phyloP scores from a whole-genome alignment of 2,888 invertebrate species.

The Cheilosia soror region DNA sequence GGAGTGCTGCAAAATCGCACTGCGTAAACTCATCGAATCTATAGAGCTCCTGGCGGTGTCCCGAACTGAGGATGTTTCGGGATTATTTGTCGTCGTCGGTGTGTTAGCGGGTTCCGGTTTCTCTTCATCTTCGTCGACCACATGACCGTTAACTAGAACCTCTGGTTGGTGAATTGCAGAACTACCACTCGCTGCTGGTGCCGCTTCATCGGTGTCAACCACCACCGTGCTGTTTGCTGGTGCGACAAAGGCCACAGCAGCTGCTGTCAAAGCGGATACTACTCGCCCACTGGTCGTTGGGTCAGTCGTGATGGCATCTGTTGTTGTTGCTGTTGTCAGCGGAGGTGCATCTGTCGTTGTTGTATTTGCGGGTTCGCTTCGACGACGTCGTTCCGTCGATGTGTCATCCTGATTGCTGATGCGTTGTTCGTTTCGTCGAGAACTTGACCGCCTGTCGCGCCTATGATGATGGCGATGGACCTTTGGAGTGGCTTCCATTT shows the following conservation, averaged over 20 bases:
- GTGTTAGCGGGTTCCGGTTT: slow-evolving; percentile 76
- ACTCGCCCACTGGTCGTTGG: slow-evolving; percentile 77
- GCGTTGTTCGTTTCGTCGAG: slow-evolving; percentile 80
- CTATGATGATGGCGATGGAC: slow-evolving; percentile 83
- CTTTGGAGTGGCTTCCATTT: slow-evolving; percentile 83
- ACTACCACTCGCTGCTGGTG: slow-evolving; percentile 21
- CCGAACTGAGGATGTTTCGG: slow-evolving; percentile 65
- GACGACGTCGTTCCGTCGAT: slow-evolving; percentile 77
- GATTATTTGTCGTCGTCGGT: slow-evolving; percentile 66
- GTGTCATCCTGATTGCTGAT: slow-evolving; percentile 76
- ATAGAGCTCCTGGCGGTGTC: slow-evolving; percentile 79
- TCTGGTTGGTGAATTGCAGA: slow-evolving; percentile 50
- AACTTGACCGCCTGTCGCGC: slow-evolving; percentile 82
- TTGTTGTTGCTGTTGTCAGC: slow-evolving; percentile 54
- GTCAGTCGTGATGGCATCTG: slow-evolving; percentile 65
- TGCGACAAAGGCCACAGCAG: slow-evolving; percentile 59
- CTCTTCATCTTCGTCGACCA: slow-evolving; percentile 40
- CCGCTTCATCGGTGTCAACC: slow-evolving; percentile 27
- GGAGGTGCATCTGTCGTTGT: slow-evolving; percentile 61
- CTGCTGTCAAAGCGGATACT: slow-evolving; percentile 68
- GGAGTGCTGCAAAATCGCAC: slow-evolving; percentile 80
- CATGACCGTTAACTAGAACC: slow-evolving; percentile 81
- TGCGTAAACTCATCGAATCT: slow-evolving; percentile 82
- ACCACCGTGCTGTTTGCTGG: slow-evolving; percentile 19
- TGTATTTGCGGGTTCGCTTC: slow-evolving; percentile 68